A percentile compares a stretch with the other conserved stretches of the same genome.
phyloP scores from a whole-genome alignment of 2,113 vertebrate genomes.

The Apistogramma diplotaenia region DNA sequence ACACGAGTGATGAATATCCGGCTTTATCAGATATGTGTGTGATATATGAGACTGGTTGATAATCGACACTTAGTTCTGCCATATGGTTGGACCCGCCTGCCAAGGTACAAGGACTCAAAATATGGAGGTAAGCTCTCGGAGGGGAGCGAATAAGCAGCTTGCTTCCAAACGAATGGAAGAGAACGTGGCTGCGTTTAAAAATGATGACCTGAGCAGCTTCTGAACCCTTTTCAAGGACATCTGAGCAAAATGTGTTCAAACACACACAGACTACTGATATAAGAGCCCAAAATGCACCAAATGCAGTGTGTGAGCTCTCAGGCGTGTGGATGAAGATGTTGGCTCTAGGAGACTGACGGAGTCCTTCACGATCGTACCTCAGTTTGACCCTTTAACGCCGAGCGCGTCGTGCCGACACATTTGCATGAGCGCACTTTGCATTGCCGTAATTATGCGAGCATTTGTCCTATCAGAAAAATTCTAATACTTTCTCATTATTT shows the following conservation, averaged over 20 bases:
- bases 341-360: neutral
- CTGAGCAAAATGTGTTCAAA: neutral
- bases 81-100: slow-evolving; percentile 76
- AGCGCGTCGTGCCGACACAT: no score
- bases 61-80: slow-evolving; percentile 77
- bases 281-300: neutral
- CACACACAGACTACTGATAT: neutral
- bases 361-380: neutral
- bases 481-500: no score
- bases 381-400: no score
- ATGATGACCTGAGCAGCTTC: slow-evolving; percentile 36
- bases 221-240: slow-evolving; percentile 48
- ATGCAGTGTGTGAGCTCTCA: neutral
- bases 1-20: slow-evolving; percentile 73
- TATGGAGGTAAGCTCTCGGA: slow-evolving; percentile 55
- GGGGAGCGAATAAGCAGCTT: slow-evolving; percentile 1
- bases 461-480: no score
- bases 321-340: neutral
- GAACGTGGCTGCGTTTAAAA: slow-evolving; percentile 40
- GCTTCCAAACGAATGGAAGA: slow-evolving; percentile 33
- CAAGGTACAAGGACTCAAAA: slow-evolving; percentile 76
- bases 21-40: slow-evolving; percentile 68
- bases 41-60: slow-evolving; percentile 77
- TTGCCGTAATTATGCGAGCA: no score
- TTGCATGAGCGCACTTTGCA: no score